These are phyloP conservation scores for Spodoptera exigua DNA, from an alignment of 2,888 invertebrate species.

Conservation along the genomic window DNA sequence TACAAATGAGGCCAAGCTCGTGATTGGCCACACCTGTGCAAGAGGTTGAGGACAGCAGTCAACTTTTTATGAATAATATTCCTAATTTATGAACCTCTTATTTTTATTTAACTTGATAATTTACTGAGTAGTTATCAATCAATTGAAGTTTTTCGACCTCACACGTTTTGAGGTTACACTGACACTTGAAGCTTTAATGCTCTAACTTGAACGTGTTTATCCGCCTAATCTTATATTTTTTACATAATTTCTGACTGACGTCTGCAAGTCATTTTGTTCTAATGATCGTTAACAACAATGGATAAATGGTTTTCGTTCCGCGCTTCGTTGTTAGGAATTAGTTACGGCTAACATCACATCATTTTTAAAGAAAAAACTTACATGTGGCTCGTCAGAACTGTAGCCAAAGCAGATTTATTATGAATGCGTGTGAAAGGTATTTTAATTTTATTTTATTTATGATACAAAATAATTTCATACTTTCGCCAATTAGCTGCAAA, in stretches of 20 bases:
- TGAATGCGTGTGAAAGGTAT: background rate
- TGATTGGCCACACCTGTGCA: constrained; percentile 71
- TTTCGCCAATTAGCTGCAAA: constrained; percentile 20
- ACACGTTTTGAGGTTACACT: constrained; percentile 52
- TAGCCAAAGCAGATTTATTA: constrained; percentile 10
- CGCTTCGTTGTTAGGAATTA: constrained; percentile 35
- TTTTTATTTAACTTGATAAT: constrained; percentile 55
- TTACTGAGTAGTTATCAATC: constrained; percentile 50
- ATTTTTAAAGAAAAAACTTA: constrained; percentile 15
- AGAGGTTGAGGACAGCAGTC: constrained; percentile 64
- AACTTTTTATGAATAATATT: constrained; percentile 63
- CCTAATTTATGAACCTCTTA: constrained; percentile 62
- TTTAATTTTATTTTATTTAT: background rate
- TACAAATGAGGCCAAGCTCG: constrained; percentile 60
- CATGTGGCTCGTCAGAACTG: constrained; percentile 31
- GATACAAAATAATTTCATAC: background rate
- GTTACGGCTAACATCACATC: constrained; percentile 39
- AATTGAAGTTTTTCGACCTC: constrained; percentile 59
- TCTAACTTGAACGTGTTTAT: constrained; percentile 33
- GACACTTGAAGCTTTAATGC: constrained; percentile 29
- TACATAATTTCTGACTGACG: constrained; percentile 40
- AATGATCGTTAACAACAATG: constrained; percentile 51
- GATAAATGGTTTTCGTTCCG: constrained; percentile 44
- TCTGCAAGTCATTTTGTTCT: constrained; percentile 40
- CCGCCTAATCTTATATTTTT: constrained; percentile 38